phyloP scores from a whole-genome alignment of 2,888 invertebrate genomes.

The Hoplodrina blanda region DNA sequence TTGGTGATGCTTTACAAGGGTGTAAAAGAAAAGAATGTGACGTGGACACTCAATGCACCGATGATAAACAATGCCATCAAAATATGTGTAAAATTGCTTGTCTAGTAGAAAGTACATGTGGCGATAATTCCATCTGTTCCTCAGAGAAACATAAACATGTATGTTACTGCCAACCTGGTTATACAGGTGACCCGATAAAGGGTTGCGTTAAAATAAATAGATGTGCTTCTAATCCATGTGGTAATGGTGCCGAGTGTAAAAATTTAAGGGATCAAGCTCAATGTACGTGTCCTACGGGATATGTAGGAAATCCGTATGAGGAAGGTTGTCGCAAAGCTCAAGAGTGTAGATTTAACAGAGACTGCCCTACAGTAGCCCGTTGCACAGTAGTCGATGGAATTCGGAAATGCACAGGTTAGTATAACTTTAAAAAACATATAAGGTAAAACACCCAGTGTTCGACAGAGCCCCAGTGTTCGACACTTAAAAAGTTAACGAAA shows the following conservation, averaged over 20 bases:
- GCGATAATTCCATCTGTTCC: slow-evolving; percentile 95
- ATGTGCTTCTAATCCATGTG: slow-evolving; percentile 95
- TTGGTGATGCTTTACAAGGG: slow-evolving; percentile 95
- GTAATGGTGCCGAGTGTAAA: slow-evolving; percentile 94
- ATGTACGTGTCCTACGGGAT: slow-evolving; percentile 94
- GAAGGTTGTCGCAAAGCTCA: slow-evolving; percentile 95
- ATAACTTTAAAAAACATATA: not conserved
- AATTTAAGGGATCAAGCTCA: slow-evolving; percentile 95
- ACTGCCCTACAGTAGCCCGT: slow-evolving; percentile 95
- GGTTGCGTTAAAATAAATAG: slow-evolving; percentile 95
- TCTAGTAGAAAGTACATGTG: slow-evolving; percentile 95
- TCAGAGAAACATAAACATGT: slow-evolving; percentile 95
- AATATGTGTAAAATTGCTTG: slow-evolving; percentile 97
- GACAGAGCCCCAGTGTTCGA: too few relatives aligned
- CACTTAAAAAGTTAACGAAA: too few relatives aligned
- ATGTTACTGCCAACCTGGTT: slow-evolving; percentile 96
- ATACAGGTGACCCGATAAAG: slow-evolving; percentile 94
- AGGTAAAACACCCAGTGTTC: too few relatives aligned
- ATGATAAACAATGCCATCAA: slow-evolving; percentile 95
- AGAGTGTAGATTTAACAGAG: slow-evolving; percentile 94
- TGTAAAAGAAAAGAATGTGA: slow-evolving; percentile 95
- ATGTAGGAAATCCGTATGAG: slow-evolving; percentile 96
- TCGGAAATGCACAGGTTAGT: slow-evolving; percentile 94
- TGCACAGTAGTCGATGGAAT: slow-evolving; percentile 93
- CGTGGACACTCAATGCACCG: slow-evolving; percentile 93